These are phyloP conservation scores for Loris lydekkerianus DNA, from an alignment of 2,797 vertebrate species.

Conservation along the genomic window DNA sequence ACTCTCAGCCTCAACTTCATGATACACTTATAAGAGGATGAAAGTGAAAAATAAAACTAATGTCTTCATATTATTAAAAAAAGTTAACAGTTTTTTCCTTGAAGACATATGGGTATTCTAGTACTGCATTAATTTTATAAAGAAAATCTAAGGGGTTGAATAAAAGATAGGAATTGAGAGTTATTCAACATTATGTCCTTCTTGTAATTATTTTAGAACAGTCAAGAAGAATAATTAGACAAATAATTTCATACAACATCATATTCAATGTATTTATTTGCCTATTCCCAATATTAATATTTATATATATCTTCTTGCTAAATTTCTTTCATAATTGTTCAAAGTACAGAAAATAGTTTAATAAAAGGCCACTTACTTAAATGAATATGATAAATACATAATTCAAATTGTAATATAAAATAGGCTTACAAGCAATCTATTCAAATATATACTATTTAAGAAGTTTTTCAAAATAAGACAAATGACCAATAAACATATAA, in stretches of 20 bases:
- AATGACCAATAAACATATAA: neutral
- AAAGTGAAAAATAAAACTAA: neutral
- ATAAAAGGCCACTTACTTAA: neutral
- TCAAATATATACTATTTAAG: neutral
- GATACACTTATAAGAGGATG: neutral
- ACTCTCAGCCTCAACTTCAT: neutral
- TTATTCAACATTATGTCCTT: neutral
- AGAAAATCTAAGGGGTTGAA: neutral
- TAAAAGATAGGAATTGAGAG: neutral
- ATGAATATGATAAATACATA: neutral
- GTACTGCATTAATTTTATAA: neutral
- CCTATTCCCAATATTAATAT: neutral
- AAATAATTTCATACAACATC: neutral
- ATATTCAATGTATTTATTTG: neutral
- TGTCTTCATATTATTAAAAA: neutral
- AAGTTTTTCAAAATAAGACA: neutral
- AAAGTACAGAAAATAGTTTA: neutral
- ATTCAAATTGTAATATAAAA: neutral
- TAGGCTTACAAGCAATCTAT: neutral
- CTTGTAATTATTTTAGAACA: neutral
- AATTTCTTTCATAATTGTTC: slow-evolving; percentile 27
- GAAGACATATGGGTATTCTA: neutral
- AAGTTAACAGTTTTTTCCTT: neutral
- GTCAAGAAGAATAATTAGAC: neutral
- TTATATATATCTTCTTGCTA: neutral